A percentile compares a stretch with the other conserved stretches of the same genome.
Evolutionary conservation across 1,140 invertebrate genomes (phyloP).

Genomic region (Drosophila persimilis): DNA sequence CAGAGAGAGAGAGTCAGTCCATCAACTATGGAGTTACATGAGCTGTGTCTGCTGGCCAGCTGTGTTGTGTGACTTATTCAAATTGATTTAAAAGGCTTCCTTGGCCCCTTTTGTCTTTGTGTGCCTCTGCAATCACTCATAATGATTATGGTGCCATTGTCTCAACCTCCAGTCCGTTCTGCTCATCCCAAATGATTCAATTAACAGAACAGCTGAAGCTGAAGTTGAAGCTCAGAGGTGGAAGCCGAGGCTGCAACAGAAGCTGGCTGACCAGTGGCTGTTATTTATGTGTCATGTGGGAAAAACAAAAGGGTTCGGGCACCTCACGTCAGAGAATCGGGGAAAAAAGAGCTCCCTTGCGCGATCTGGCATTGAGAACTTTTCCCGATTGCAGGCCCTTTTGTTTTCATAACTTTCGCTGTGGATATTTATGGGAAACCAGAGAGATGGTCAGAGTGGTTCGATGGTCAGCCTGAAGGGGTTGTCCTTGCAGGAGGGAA

Average conservation of each 20-base stretch:
- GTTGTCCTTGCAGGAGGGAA: not conserved
- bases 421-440: slow-evolving; percentile 16
- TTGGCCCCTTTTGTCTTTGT: slow-evolving; percentile 30
- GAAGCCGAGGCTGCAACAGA: slow-evolving; percentile 6
- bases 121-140: slow-evolving; percentile 52
- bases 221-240: slow-evolving; percentile 4
- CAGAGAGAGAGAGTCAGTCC: slow-evolving; percentile 12
- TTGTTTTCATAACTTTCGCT: slow-evolving; percentile 38
- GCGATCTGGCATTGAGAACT: slow-evolving; percentile 31
- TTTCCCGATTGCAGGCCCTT: slow-evolving; percentile 39
- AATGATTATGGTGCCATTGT: slow-evolving; percentile 64
- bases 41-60: slow-evolving; percentile 35
- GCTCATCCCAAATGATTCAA: slow-evolving; percentile 55
- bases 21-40: slow-evolving; percentile 47
- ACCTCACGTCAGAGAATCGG: too few species aligned
- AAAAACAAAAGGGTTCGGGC: slow-evolving; percentile 45
- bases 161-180: slow-evolving; percentile 25
- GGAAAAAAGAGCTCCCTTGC: too few species aligned
- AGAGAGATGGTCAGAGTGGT: too few species aligned
- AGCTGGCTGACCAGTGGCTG: slow-evolving; percentile 28
- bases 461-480: slow-evolving; percentile 17
- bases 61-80: slow-evolving; percentile 52
- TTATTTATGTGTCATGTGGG: slow-evolving; percentile 59
- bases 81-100: slow-evolving; percentile 22
- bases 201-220: slow-evolving; percentile 44